phyloP scores from a whole-genome alignment of 1,140 invertebrate genomes.

The Caenorhabditis latens region DNA sequence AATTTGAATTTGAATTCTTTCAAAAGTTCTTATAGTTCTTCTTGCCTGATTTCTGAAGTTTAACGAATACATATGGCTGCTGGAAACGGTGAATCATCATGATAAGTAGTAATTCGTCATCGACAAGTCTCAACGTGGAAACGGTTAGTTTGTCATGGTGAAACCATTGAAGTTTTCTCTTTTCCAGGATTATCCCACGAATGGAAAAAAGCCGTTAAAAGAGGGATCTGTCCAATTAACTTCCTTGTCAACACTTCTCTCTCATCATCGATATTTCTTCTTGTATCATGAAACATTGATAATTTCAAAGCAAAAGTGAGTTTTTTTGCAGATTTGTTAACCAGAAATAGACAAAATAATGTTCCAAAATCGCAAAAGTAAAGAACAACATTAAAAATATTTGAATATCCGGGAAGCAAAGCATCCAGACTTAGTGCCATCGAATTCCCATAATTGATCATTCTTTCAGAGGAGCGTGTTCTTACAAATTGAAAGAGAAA shows the following conservation, averaged over 20 bases:
- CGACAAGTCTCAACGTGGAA: slow-evolving; percentile 21
- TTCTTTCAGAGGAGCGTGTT: slow-evolving; percentile 73
- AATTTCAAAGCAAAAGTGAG: slow-evolving; percentile 80
- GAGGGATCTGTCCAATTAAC: slow-evolving; percentile 73
- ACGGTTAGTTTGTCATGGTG: slow-evolving; percentile 22
- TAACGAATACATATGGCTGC: too few species aligned
- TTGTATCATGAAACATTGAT: slow-evolving; percentile 80
- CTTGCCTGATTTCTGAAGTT: too few species aligned
- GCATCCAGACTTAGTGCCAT: too few species aligned
- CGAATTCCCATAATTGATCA: background rate
- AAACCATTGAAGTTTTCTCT: background rate
- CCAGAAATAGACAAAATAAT: slow-evolving; percentile 72
- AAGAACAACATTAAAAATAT: too few species aligned
- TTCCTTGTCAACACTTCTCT: slow-evolving; percentile 70
- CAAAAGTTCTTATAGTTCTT: too few species aligned
- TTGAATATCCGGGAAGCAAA: slow-evolving; percentile 69
- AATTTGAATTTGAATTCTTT: background rate
- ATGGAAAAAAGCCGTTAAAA: slow-evolving; percentile 61
- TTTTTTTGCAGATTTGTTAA: background rate
- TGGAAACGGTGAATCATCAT: background rate
- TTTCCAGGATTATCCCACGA: slow-evolving; percentile 18
- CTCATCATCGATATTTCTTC: slow-evolving; percentile 79
- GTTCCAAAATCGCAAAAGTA: too few species aligned
- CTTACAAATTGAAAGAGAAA: slow-evolving; percentile 79
- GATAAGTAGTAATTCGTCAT: slow-evolving; percentile 44